Evolutionary conservation across 2,888 invertebrate genomes (phyloP), one percentile per base, ranked within the genome.

Genomic region (Ctenicera cuprea): DNA sequence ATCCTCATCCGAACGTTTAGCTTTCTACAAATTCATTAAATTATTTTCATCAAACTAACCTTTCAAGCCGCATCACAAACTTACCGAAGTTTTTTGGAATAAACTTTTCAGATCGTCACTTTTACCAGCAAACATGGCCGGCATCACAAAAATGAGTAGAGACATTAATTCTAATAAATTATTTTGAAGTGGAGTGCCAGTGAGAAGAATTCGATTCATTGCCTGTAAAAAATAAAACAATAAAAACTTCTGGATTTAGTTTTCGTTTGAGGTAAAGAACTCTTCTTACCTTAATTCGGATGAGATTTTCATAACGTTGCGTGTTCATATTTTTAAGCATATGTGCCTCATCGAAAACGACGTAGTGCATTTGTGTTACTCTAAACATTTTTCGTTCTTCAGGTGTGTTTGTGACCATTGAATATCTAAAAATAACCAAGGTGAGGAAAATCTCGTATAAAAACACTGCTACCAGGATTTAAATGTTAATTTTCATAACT

Each of bases 291-390:
- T 86, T 95, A 66, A 98, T 95, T 82, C 94, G 92, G 82, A 97
- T 94, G 67, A 98, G 89, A 85, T 95, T 94, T 81, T 95, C 93
- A 83, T 96, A 98, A 80, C 98, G 90, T 82, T 94, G 93, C 0
- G 98, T 97, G 67, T 94, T 92, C 97, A 98, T 98, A 85, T 98
- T 99, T 86, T 99, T 99, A 38, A 99, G 88, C 97, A 98, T 97
- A 85, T 99, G 98, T 0, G 97, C 98, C 85, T 99, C 99, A 86
- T 99, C 99, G 85, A 98, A 98, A 20, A 99, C 90, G 0, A 97
- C 96, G 85, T 98, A 98, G 85, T 97, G 94, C 86, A 98, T 92
- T 54, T 92, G 91, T 73, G 95, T 94, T 41, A 97, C 94, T 72
- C 97, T 93, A 85, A 98, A 95, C 89, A 95, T 93, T 85, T 96